Evolutionary conservation across 1,140 invertebrate genomes (phyloP).

Genomic region (Neodiprion lecontei): DNA sequence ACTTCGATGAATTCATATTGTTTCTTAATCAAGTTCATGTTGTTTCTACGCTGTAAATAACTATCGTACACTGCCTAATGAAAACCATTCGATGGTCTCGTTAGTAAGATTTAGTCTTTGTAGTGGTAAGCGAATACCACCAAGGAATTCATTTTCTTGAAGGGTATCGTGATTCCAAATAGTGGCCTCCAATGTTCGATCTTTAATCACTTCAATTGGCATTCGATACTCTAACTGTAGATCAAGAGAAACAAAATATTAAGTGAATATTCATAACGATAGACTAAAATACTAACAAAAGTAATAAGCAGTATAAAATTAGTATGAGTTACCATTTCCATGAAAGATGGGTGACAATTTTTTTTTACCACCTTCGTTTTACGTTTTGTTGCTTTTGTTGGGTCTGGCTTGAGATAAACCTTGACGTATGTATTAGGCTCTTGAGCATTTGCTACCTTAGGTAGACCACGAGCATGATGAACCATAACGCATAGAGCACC

Average conservation of each 20-base stretch:
- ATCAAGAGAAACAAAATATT: constrained; percentile 26
- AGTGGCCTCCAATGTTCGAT: constrained; percentile 84
- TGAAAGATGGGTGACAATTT: constrained; percentile 94
- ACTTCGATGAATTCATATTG: too few relatives aligned
- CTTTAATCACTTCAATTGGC: constrained; percentile 79
- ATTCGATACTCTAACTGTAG: constrained; percentile 87
- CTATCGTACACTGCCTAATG: constrained; percentile 67
- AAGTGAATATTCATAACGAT: constrained; percentile 5
- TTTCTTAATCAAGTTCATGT: neutral
- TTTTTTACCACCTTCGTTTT: constrained; percentile 94
- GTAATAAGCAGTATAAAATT: constrained; percentile 19
- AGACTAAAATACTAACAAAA: constrained; percentile 10
- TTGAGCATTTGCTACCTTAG: constrained; percentile 73
- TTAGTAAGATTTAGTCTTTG: constrained; percentile 73
- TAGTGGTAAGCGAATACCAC: constrained; percentile 83
- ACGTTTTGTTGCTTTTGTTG: constrained; percentile 88
- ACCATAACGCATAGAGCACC: constrained; percentile 86
- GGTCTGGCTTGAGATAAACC: constrained; percentile 90
- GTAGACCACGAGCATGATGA: constrained; percentile 85
- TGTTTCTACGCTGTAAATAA: neutral
- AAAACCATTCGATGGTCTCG: constrained; percentile 83
- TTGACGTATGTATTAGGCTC: constrained; percentile 94
- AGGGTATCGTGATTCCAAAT: constrained; percentile 95
- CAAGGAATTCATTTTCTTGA: constrained; percentile 95
- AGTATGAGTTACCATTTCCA: constrained; percentile 86